Evolutionary conservation across 2,113 vertebrate genomes (phyloP).

Genomic region (Rhynchomys soricoides): DNA sequence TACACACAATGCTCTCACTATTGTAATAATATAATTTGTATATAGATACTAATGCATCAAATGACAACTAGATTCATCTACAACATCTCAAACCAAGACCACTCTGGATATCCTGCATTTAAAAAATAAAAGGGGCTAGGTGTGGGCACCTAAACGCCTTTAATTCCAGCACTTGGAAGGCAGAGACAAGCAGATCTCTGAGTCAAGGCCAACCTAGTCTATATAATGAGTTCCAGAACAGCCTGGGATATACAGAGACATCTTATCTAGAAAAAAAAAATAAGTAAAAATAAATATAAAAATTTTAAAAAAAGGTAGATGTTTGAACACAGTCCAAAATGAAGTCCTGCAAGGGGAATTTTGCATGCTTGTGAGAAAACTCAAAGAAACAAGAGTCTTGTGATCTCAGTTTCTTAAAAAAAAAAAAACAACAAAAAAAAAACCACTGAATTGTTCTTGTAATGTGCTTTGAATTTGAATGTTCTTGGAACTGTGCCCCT

Average conservation of each 20-base stretch:
- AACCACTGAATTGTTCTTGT: neutral
- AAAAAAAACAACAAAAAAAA: neutral
- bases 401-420: neutral
- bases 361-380: neutral
- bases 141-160: neutral
- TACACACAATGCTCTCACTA: neutral
- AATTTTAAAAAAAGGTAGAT: neutral
- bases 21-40: neutral
- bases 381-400: neutral
- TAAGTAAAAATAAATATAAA: neutral
- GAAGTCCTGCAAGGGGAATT: neutral
- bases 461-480: neutral
- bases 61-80: neutral
- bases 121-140: neutral
- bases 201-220: no score
- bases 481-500: neutral
- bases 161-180: no score
- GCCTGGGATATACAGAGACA: no score
- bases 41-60: neutral
- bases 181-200: no score
- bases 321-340: neutral
- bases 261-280: neutral
- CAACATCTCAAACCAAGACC: neutral
- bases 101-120: neutral
- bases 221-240: no score